A percentile compares a stretch with the other conserved stretches of the same genome.
phyloP scores from a whole-genome alignment of 2,113 vertebrate species.

The Cygnus atratus region DNA sequence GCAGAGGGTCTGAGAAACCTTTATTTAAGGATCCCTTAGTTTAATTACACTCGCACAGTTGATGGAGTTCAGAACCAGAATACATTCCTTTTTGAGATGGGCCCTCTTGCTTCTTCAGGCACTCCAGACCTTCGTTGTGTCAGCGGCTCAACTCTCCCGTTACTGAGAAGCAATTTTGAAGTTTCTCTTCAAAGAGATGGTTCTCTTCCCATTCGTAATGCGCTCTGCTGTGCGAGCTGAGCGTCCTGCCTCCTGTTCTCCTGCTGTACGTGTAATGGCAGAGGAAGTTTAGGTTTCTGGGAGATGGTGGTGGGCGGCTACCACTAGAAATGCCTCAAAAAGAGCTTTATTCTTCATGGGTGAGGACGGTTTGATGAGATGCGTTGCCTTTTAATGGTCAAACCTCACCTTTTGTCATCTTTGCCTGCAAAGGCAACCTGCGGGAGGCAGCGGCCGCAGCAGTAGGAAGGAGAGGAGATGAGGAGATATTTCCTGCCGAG shows the following conservation, averaged over 20 bases:
- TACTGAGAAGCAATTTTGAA: no score
- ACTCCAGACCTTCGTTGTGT: not conserved
- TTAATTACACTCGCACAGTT: not conserved
- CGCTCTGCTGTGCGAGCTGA: not conserved
- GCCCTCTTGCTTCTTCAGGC: no score
- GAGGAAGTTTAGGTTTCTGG: not conserved
- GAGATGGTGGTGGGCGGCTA: not conserved
- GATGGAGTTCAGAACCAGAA: not conserved
- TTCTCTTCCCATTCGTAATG: not conserved
- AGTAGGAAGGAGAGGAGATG: not conserved
- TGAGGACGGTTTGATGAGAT: accelerated
- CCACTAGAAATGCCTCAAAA: not conserved
- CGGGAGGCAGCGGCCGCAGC: accelerated
- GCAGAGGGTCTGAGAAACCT: not conserved
- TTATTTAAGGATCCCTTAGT: not conserved
- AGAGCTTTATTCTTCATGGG: accelerated
- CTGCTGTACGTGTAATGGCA: no score
- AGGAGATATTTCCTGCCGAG: no score
- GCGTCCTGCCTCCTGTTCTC: not conserved
- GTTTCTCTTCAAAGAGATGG: not conserved
- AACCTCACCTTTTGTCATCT: no score
- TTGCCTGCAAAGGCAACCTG: not conserved
- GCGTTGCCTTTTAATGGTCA: not conserved
- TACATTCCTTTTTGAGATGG: not conserved
- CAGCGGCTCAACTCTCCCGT: not conserved